These are phyloP conservation scores for Galbula dea DNA, from an alignment of 2,113 vertebrate genomes.

Conservation along the genomic window DNA sequence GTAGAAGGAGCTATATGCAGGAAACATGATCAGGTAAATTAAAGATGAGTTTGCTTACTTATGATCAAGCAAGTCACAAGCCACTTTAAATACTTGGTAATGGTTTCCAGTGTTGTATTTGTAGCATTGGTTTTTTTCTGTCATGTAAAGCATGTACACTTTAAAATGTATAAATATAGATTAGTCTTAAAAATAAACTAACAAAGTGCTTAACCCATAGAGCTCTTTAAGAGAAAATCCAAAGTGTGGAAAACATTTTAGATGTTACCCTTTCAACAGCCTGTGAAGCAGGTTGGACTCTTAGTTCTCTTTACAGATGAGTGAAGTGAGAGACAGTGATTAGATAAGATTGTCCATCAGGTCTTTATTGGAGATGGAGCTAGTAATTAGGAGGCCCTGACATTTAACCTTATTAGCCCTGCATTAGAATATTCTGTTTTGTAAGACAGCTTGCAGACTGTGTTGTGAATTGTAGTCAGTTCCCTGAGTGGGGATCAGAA, in stretches of 20 bases:
- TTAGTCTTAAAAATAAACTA: not conserved
- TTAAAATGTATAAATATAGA: not conserved
- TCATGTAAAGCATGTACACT: not conserved
- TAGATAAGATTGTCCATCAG: not conserved
- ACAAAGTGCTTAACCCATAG: not conserved
- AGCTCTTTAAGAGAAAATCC: not conserved
- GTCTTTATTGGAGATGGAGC: not conserved
- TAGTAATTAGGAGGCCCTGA: constrained; percentile 17
- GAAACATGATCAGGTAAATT: not conserved
- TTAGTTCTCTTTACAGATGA: not conserved
- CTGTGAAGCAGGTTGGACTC: not conserved
- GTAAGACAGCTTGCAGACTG: not conserved
- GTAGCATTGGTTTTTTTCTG: not conserved
- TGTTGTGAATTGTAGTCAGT: not conserved
- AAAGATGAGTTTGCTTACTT: not conserved
- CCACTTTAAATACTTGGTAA: not conserved
- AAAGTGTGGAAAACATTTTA: not conserved
- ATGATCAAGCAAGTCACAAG: not conserved
- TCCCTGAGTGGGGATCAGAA: not conserved
- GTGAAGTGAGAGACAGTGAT: not conserved
- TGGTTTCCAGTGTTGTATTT: not conserved
- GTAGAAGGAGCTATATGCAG: not conserved
- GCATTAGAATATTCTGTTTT: not conserved
- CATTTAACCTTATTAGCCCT: not conserved
- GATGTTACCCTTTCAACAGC: not conserved